Percentiles rank a stretch among this genome's conserved stretches.
Evolutionary conservation across 2,113 vertebrate species (phyloP).

Genomic region (Istiophorus platypterus): DNA sequence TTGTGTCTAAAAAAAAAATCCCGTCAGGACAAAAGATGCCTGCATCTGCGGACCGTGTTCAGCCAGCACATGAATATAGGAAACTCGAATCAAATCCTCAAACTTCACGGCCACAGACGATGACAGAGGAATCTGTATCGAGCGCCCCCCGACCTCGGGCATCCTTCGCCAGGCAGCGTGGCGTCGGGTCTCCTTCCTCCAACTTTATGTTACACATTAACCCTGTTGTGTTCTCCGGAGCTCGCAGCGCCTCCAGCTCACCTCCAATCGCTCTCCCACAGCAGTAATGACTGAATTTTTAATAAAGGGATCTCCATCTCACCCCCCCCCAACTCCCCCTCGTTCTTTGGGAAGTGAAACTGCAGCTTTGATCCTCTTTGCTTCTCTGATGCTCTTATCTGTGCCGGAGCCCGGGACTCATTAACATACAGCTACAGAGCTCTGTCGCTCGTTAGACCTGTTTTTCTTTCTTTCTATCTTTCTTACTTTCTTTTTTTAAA

Average conservation of each 20-base stretch:
- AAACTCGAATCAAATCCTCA: too few relatives aligned
- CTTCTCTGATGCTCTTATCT: slow-evolving; percentile 2
- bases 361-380: not conserved
- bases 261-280: not conserved
- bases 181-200: not conserved
- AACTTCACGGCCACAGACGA: too few relatives aligned
- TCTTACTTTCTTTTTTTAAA: too few relatives aligned
- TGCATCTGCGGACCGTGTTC: too few relatives aligned
- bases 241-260: not conserved
- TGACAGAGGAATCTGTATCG: too few relatives aligned
- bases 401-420: not conserved
- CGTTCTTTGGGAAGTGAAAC: too few relatives aligned
- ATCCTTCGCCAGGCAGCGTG: too few relatives aligned
- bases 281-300: not conserved
- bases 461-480: too few relatives aligned
- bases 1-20: too few relatives aligned
- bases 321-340: not conserved
- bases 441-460: not conserved
- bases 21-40: too few relatives aligned
- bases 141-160: not conserved
- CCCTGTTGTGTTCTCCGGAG: not conserved
- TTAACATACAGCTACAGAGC: slow-evolving; percentile 4
- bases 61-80: too few relatives aligned
- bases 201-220: not conserved
- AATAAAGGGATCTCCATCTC: not conserved